Percentiles rank a stretch among this genome's conserved stretches.
Evolutionary conservation across 2,888 invertebrate species (phyloP).

Genomic region (Eledona agricola): DNA sequence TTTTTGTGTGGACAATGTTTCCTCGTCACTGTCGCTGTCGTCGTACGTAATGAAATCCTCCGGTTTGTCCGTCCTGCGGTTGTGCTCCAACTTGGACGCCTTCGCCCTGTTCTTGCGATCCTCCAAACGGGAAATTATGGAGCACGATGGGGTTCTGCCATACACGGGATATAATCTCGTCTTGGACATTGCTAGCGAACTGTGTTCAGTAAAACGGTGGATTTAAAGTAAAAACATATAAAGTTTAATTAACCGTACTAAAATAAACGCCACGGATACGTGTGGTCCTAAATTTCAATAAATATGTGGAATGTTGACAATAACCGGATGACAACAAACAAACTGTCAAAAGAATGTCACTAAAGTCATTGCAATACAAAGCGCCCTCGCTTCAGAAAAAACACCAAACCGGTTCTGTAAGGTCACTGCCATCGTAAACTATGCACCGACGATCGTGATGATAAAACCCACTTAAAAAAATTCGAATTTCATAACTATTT

Average conservation of each 20-base stretch:
- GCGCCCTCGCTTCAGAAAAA: no score
- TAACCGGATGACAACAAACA: slow-evolving; percentile 1
- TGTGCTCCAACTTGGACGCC: slow-evolving; percentile 74
- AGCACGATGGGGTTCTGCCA: slow-evolving; percentile 82
- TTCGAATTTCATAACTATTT: no score
- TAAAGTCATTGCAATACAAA: no score
- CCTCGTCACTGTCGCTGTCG: slow-evolving; percentile 87
- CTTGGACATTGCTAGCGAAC: slow-evolving; percentile 70
- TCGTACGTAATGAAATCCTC: slow-evolving; percentile 92
- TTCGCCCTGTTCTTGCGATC: slow-evolving; percentile 76
- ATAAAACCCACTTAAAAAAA: no score
- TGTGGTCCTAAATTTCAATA: not conserved
- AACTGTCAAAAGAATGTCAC: slow-evolving; percentile 14
- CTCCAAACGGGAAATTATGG: slow-evolving; percentile 74
- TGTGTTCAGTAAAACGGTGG: no score
- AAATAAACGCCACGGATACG: not conserved
- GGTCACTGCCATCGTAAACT: no score
- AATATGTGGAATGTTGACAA: no score
- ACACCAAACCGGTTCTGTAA: no score
- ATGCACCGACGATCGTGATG: no score
- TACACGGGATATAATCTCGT: slow-evolving; percentile 76
- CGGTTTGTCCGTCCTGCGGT: slow-evolving; percentile 84
- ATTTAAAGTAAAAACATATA: no score
- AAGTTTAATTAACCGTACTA: no score
- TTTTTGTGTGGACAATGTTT: slow-evolving; percentile 76